These are phyloP conservation scores for Aurelia sp. DNA, from an alignment of 30 jellyfish, hydroid and myxozoan genomes.

Conservation along the genomic window DNA sequence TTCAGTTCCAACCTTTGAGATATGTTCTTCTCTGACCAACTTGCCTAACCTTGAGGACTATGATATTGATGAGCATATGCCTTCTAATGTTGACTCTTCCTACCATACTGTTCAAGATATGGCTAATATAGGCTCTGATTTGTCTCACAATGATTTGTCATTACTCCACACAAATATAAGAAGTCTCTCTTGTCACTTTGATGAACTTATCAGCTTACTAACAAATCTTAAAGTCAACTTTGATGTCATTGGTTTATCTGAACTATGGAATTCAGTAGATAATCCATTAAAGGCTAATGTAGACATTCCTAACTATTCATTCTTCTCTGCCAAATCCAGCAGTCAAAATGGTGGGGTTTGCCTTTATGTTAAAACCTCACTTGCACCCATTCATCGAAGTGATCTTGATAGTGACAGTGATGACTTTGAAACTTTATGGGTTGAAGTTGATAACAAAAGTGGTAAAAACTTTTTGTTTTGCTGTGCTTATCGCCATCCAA, in stretches of 20 bases:
- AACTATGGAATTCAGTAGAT: conserved; percentile 31
- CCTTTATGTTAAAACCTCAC: conserved; percentile 31
- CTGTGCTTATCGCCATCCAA: conserved; percentile 50
- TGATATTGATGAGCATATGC: conserved; percentile 42
- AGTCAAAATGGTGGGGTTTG: conserved; percentile 66
- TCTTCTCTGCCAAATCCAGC: neutral
- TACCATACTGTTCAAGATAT: neutral
- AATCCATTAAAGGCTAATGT: neutral
- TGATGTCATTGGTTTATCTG: conserved; percentile 47
- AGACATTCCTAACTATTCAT: conserved; percentile 28
- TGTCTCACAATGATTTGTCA: neutral
- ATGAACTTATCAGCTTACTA: neutral
- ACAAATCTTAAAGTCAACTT: neutral
- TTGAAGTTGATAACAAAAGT: conserved; percentile 3
- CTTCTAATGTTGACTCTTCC: conserved; percentile 4
- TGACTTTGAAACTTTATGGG: conserved; percentile 26
- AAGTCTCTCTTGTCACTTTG: conserved; percentile 21
- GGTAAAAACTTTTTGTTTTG: conserved; percentile 39
- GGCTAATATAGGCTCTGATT: too few species aligned
- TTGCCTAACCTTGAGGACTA: conserved; percentile 17
- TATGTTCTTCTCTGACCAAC: neutral
- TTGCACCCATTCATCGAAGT: conserved; percentile 23
- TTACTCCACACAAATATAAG: conserved; percentile 26
- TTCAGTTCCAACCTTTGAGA: conserved; percentile 11
- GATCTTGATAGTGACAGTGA: conserved; percentile 12